These are phyloP conservation scores for Platygyra sinensis DNA, from an alignment of 64 coral and sea anemone genomes.

Conservation along the genomic window DNA sequence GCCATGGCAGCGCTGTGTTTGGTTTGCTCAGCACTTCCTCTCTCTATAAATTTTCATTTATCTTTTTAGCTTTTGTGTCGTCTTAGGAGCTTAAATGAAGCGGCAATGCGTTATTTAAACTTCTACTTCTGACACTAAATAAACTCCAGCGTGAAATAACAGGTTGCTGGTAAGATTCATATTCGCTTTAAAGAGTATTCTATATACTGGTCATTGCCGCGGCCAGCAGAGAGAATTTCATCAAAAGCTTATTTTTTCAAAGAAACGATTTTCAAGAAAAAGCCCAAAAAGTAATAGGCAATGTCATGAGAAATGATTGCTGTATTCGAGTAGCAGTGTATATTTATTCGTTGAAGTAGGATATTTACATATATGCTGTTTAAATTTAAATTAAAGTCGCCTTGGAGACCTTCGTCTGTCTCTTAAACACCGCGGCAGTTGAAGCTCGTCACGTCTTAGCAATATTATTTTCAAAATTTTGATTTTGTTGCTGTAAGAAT, in stretches of 20 bases:
- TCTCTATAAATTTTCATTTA: neutral
- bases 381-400: slow-evolving; percentile 14
- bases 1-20: neutral
- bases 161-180: too few species aligned
- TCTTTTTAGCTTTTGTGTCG: neutral
- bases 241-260: too few species aligned
- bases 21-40: neutral
- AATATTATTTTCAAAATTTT: neutral
- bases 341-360: neutral
- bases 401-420: neutral
- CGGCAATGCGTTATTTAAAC: too few species aligned
- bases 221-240: too few species aligned
- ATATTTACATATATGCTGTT: slow-evolving; percentile 5
- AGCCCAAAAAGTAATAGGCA: neutral
- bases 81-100: too few species aligned
- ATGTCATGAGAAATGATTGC: neutral
- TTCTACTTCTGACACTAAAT: too few species aligned
- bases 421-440: neutral
- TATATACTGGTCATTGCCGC: too few species aligned
- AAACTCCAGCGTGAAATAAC: too few species aligned
- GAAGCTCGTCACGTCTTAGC: neutral
- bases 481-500: neutral
- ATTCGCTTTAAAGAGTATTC: too few species aligned
- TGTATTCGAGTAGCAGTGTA: neutral
- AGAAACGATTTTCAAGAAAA: neutral